Evolutionary conservation across 2,888 invertebrate species (phyloP), one percentile per base, ranked within the genome.

Genomic region (Ochlodes sylvanus): DNA sequence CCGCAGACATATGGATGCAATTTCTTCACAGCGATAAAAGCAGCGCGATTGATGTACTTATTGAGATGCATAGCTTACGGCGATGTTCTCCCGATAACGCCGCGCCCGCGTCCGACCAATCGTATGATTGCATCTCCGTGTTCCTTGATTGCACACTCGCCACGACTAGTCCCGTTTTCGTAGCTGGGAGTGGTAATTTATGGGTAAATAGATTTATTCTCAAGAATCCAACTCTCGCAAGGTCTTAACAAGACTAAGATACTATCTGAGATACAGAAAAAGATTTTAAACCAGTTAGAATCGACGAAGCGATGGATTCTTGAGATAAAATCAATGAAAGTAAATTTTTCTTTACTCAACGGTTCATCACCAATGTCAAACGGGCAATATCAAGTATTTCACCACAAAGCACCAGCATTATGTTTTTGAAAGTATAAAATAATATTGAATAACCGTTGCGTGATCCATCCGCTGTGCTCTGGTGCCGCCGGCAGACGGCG

Each of bases 1-100:
- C 58, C 58, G 58, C 58, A 44, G 58, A 60, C 44, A 60, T 60
- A 60, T 44, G 58, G 42, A 21, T 58, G 38, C 41, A 50, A 21
- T 58, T 42, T 57, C 41, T 21, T 19, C 19, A 58, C 27, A 44
- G 10, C 58, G 44, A 60, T 44, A 60, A 42, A 42, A 44, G 14
- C 44, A 27, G 15, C 56, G 15, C 21, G 9, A 27, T 60, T 15
- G 44, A 60, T 44, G n/a, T 42, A 19, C 27, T 44, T 44, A 60
- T 44, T 27, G 44, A 10, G 42, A 44, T 44, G 27, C 44, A 10
- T 27, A 0, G 42, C 27, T 60, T 9, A 9, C 3, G 15, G 15
- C 50, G 50, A 50, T 19, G 19, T 10, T 38, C 10, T 12, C 38
- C 0, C 2, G 12, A 34, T 34, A 34, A 9, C 7, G 7, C 7